These are phyloP conservation scores for Xenopus tropicalis DNA, from an alignment of 2,113 vertebrate species.

Conservation along the genomic window DNA sequence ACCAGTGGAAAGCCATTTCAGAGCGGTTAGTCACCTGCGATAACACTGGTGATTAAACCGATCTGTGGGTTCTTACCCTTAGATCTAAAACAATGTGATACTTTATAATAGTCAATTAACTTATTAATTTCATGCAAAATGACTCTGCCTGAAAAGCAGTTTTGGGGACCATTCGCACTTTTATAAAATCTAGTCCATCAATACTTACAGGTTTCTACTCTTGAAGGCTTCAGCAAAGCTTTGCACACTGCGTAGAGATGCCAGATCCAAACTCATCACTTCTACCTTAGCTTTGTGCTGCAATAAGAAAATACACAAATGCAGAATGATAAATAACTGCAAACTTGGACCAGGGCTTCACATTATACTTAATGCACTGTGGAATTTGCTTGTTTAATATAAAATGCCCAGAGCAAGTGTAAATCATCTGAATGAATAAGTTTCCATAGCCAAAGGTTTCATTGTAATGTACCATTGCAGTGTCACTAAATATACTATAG, in stretches of 20 bases:
- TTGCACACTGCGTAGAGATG: slow-evolving; percentile 81
- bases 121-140: too few relatives aligned
- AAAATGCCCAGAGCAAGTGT: slow-evolving; percentile 59
- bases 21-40: too few relatives aligned
- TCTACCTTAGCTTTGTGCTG: slow-evolving; percentile 95
- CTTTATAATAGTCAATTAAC: too few relatives aligned
- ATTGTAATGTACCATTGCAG: slow-evolving; percentile 47
- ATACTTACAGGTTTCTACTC: slow-evolving; percentile 90
- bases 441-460: slow-evolving; percentile 57
- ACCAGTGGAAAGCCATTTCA: too few relatives aligned
- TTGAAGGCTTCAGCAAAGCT: slow-evolving; percentile 88
- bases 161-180: too few relatives aligned
- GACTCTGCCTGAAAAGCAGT: too few relatives aligned
- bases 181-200: background rate
- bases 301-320: slow-evolving; percentile 54
- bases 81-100: too few relatives aligned
- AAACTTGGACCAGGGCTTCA: slow-evolving; percentile 57
- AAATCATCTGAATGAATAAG: slow-evolving; percentile 59
- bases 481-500: slow-evolving; percentile 47
- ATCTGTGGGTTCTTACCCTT: too few relatives aligned
- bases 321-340: slow-evolving; percentile 65
- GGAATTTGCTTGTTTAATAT: slow-evolving; percentile 66
- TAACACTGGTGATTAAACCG: too few relatives aligned
- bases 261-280: slow-evolving; percentile 88
- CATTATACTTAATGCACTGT: slow-evolving; percentile 59